phyloP scores from a whole-genome alignment of 2,113 vertebrate species.

The Polypterus bichir region DNA sequence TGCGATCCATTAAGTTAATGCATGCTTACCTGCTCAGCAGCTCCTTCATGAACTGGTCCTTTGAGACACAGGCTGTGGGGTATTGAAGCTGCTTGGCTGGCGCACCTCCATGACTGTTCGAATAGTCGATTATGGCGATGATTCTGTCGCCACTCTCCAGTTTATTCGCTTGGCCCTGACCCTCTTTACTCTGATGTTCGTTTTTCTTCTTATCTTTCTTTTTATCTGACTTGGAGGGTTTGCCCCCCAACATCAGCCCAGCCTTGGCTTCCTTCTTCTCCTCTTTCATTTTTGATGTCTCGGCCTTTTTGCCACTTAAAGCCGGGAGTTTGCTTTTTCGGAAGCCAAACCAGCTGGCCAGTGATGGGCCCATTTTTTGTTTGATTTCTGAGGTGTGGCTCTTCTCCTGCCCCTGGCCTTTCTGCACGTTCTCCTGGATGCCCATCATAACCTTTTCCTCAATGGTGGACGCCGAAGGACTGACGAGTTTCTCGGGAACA shows the following conservation, averaged over 20 bases:
- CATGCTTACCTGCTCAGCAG: conserved; percentile 65
- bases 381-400: conserved; percentile 48
- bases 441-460: conserved; percentile 92
- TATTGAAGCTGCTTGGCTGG: conserved; percentile 41
- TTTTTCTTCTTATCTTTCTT: conserved; percentile 72
- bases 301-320: conserved; percentile 58
- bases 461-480: conserved; percentile 55
- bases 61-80: conserved; percentile 41
- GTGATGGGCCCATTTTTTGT: conserved; percentile 60
- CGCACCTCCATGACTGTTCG: conserved; percentile 46
- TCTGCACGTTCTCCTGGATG: conserved; percentile 79
- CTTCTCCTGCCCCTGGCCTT: conserved; percentile 66
- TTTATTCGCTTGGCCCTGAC: conserved; percentile 40
- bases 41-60: conserved; percentile 71
- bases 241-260: conserved; percentile 59
- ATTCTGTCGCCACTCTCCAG: conserved; percentile 35
- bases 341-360: conserved; percentile 87
- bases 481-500: conserved; percentile 40
- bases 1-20: too few species aligned
- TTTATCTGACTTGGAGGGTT: conserved; percentile 62
- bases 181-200: conserved; percentile 45
- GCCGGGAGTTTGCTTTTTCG: conserved; percentile 74
- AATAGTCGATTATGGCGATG: conserved; percentile 47
- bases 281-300: conserved; percentile 57
- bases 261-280: conserved; percentile 73